Conservation (phyloP, 2,113 vertebrate species). For the Oriolus oriolus region DNA sequence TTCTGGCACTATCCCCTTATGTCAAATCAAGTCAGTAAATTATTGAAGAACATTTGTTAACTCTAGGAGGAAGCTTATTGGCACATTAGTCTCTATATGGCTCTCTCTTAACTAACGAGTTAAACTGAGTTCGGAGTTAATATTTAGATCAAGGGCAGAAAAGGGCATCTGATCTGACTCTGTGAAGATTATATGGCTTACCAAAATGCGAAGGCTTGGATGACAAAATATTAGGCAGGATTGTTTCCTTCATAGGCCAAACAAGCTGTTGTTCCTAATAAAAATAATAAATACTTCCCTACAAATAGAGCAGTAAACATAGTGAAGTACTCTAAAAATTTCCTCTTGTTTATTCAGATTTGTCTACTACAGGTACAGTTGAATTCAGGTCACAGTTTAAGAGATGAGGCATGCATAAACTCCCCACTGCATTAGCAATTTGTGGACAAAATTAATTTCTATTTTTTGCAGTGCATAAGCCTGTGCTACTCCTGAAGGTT, state of each 20-base stretch:
- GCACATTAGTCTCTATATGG: neutral
- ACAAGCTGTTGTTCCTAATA: neutral
- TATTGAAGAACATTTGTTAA: neutral
- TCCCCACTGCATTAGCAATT: neutral
- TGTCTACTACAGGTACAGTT: neutral
- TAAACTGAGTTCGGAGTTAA: neutral
- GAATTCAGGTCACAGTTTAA: neutral
- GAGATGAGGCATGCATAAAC: neutral
- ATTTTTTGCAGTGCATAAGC: neutral
- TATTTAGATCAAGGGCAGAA: neutral
- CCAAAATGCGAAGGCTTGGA: neutral
- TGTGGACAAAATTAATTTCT: neutral
- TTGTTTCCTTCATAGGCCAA: neutral
- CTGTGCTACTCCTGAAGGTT: neutral
- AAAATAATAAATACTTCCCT: neutral
- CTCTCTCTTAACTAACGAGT: neutral
- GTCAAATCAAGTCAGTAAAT: neutral
- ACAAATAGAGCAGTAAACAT: neutral
- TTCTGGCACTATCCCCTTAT: neutral
- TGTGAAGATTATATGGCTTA: neutral
- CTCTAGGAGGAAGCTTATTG: neutral
- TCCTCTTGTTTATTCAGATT: neutral
- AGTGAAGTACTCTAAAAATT: neutral
- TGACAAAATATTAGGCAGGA: neutral
- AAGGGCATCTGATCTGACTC: neutral